Evolutionary conservation across 2,113 vertebrate species (phyloP), one percentile per base, ranked within the genome.

Genomic region (Triplophysa dalaica): DNA sequence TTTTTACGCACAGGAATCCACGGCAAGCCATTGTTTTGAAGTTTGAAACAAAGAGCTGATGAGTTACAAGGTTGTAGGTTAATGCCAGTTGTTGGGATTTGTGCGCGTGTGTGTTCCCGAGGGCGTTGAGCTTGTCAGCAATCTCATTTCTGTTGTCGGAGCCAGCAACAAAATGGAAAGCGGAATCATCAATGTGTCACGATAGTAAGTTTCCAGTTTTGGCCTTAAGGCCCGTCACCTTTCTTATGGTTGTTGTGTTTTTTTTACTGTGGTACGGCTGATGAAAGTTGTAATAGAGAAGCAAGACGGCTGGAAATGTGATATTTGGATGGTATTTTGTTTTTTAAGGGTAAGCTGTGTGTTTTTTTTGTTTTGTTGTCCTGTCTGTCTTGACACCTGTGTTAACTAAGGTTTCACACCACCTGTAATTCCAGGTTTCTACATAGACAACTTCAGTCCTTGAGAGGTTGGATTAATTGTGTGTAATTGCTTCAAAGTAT

Each of bases 41-140:
- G 16, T 64, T 43, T n/a, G 62, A 58, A 24, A 74, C 63, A 65
- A 74, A n/a, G 66, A 74, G 60, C 60, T 74, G 78, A 80, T 74
- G 78, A 74, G 69, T 80, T 66, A 80, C 60, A 52, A 70, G 67
- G 67, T 26, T 66, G 70, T 41, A 74, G 78, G 78, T 80, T 74
- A 80, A 80, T 56, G 45, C 21, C 62, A 56, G 21, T 63, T 62
- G 22, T 64, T 17, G 50, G 29, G 60, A 64, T 58, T 43, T 66
- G 61, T 65, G 21, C 54, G 48, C 14, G 16, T 70, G 21, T 9
- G 21, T 79, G 67, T 73, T 56, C 78, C 78, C 73, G 60, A 56
- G 41, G 63, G 38, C 60, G 16, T 8, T 5, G 33, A 73, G 52
- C 68, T 74, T 78, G 24, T 72, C 61, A 41, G 22, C 54, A 54